phyloP scores from a whole-genome alignment of 2,797 vertebrate genomes.

The Cephalopachus bancanus region DNA sequence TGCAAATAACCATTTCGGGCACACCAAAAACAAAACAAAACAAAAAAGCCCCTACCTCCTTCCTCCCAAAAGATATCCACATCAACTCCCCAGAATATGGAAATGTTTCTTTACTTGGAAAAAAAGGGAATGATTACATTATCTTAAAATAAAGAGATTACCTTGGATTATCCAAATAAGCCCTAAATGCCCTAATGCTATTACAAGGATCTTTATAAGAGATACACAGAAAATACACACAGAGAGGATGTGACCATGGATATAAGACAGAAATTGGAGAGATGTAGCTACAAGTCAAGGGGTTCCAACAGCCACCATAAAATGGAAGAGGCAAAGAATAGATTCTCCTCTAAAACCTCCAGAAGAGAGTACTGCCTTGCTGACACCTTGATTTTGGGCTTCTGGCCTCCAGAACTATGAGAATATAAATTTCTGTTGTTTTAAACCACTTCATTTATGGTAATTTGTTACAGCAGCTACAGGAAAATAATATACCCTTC shows the following conservation, averaged over 20 bases:
- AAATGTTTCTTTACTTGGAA: not conserved
- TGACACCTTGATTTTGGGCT: constrained; percentile 8
- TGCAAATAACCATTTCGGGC: not conserved
- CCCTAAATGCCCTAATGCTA: not conserved
- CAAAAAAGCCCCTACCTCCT: not conserved
- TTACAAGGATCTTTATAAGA: not conserved
- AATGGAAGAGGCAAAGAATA: not conserved
- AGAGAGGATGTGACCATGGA: not conserved
- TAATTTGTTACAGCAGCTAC: not conserved
- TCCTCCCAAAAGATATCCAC: not conserved
- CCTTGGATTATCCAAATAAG: not conserved
- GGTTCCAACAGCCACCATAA: not conserved
- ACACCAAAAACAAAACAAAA: not conserved
- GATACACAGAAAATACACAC: not conserved
- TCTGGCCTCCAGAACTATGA: not conserved
- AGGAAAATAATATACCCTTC: not conserved
- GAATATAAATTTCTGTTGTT: not conserved
- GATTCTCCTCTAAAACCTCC: not conserved
- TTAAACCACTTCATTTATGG: not conserved
- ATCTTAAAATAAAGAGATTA: not conserved
- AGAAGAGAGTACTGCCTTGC: not conserved
- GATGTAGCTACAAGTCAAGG: not conserved
- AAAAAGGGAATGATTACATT: not conserved
- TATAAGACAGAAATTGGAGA: not conserved
- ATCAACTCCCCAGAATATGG: not conserved